These are phyloP conservation scores for Spermophilus dauricus DNA, from an alignment of 2,113 vertebrate species.

Conservation along the genomic window DNA sequence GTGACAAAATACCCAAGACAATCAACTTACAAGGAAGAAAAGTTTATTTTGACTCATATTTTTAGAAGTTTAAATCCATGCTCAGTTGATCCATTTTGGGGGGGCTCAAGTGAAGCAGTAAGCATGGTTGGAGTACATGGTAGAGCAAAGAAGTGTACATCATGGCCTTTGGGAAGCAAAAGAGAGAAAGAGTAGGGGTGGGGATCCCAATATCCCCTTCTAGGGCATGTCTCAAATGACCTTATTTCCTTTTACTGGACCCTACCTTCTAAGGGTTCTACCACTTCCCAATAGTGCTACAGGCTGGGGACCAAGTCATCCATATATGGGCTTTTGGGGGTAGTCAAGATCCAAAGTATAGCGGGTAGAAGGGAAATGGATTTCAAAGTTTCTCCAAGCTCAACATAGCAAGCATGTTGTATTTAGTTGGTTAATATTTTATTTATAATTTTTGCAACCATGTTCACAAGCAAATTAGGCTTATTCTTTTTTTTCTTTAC, in stretches of 20 bases:
- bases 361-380: background rate
- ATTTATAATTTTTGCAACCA: slow-evolving; percentile 25
- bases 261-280: background rate
- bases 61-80: too few relatives aligned
- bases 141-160: background rate
- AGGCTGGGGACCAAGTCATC: background rate
- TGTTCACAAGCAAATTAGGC: slow-evolving; percentile 29
- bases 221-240: too few relatives aligned
- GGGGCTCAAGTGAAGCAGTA: background rate
- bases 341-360: background rate
- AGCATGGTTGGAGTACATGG: background rate
- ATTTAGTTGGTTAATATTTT: slow-evolving; percentile 38
- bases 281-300: background rate
- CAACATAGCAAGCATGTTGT: slow-evolving; percentile 24
- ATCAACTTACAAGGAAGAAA: background rate
- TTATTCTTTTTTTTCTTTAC: background rate
- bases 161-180: background rate
- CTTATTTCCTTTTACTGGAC: background rate
- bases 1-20: background rate
- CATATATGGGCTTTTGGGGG: background rate
- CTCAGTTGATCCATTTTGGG: too few relatives aligned
- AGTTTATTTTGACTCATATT: too few relatives aligned
- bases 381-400: slow-evolving; percentile 36
- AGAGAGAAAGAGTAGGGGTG: background rate
- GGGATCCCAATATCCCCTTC: background rate